Evolutionary conservation across 1,140 invertebrate species (phyloP).

Genomic region (Brachionus rubens): DNA sequence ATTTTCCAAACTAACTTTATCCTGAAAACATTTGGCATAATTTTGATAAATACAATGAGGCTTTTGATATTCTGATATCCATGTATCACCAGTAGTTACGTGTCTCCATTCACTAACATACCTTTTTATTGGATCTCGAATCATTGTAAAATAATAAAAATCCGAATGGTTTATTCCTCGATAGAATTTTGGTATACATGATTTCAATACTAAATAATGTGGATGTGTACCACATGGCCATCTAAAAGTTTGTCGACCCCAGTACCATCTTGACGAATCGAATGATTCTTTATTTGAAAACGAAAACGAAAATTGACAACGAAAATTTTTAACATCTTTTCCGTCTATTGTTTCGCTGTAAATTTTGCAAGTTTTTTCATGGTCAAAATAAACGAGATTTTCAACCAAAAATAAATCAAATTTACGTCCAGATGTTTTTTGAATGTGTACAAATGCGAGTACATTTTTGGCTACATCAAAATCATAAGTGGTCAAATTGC

Average conservation of each 20-base stretch:
- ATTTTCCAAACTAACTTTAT: neutral
- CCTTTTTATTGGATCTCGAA: constrained; percentile 81
- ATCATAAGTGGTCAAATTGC: too few species aligned
- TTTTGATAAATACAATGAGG: constrained; percentile 49
- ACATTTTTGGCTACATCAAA: constrained; percentile 69
- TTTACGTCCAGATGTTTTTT: constrained; percentile 83
- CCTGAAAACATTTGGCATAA: neutral
- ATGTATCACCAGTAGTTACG: constrained; percentile 92
- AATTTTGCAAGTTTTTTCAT: constrained; percentile 61
- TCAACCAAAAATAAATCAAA: constrained; percentile 90
- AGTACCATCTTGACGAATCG: constrained; percentile 81
- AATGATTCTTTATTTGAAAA: too few species aligned
- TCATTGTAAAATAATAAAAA: constrained; percentile 94
- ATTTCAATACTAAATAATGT: constrained; percentile 91
- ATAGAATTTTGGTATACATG: constrained; percentile 44
- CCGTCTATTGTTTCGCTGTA: too few species aligned
- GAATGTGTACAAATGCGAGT: constrained; percentile 95
- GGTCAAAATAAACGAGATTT: constrained; percentile 81
- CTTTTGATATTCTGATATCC: constrained; percentile 63
- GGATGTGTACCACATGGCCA: constrained; percentile 98
- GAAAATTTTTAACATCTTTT: too few species aligned
- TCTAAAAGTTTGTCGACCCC: constrained; percentile 96
- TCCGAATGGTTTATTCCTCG: neutral
- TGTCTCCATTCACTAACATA: constrained; percentile 87
- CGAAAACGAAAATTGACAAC: too few species aligned